Conservation (phyloP, 2,113 vertebrate species). For the Atlantisia rogersi region DNA sequence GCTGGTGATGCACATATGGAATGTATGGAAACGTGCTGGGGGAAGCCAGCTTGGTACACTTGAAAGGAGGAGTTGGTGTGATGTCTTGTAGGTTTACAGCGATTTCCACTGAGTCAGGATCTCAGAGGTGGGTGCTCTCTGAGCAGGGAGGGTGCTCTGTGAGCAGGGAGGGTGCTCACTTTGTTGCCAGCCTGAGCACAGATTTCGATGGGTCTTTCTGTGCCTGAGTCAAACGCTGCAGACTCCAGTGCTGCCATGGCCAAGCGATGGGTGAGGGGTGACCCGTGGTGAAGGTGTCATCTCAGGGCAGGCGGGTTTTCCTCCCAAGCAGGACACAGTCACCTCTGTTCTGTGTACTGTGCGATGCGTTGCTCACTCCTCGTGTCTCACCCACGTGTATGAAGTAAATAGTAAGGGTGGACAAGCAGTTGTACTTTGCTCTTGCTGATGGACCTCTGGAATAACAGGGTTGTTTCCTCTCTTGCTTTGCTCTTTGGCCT, state of each 20-base stretch:
- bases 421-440: not conserved
- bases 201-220: too few relatives aligned
- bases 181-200: too few relatives aligned
- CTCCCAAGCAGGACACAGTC: too few relatives aligned
- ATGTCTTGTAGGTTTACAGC: not conserved
- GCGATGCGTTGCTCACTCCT: too few relatives aligned
- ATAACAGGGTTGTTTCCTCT: not conserved
- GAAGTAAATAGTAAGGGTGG: not conserved
- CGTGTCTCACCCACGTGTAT: too few relatives aligned
- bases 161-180: not conserved
- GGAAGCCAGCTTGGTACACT: not conserved
- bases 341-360: too few relatives aligned
- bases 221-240: too few relatives aligned
- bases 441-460: slow-evolving; percentile 16
- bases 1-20: not conserved
- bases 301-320: too few relatives aligned
- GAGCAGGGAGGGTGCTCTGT: not conserved
- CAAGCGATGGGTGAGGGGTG: too few relatives aligned
- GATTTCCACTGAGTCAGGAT: not conserved
- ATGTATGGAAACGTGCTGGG: not conserved
- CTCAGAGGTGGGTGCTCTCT: not conserved
- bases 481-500: not conserved
- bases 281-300: too few relatives aligned
- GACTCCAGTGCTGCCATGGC: too few relatives aligned
- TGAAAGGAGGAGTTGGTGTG: not conserved